Evolutionary conservation across 1,140 invertebrate species (phyloP), one percentile per base, ranked within the genome.

Genomic region (Drosophila ogumai): DNA sequence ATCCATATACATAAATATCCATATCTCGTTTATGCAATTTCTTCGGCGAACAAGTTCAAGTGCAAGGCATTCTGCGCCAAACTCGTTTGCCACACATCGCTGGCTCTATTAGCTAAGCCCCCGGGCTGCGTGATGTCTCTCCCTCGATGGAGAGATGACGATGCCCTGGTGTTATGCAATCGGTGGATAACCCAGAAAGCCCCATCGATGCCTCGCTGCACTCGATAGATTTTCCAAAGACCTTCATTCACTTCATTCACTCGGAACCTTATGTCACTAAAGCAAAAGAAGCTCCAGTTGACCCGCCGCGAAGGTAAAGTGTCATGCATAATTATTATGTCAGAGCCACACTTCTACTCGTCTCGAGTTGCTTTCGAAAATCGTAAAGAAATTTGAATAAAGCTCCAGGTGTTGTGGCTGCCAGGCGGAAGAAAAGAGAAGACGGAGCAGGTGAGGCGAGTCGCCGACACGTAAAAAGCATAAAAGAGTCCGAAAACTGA

Each of bases 311-410:
- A 75, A 74, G 80, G 72, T 78, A 84, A 69, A 81, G 64, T 80
- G 65, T 84, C 73, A 80, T 84, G 81, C 77, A 88, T 90, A 88
- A 84, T 88, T 90, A 88, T 88, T 88, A 88, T 88, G 84, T 90
- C 84, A 88, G 84, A 84, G 56, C 52, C 28, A 56, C 28, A 56
- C n/a, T 78, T 74, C 59, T 74, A 61, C 59, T 17, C 55, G 32
- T 31, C 59, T 40, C 25, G 47, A 22, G 46, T 63, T 60, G 76
- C 80, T 88, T 87, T 87, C 84, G 66, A 82, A 82, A 72, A 65
- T 57, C 49, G 49, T 75, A 34, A 72, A 86, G 69, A 88, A 67
- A 82, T 73, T 75, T 49, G 60, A 19, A 75, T 69, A 75, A 43
- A 64, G 40, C 49, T 54, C 19, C 49, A 47, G 65, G 34, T 71